phyloP scores from a whole-genome alignment of 2,797 vertebrate species.

The Strix occidentalis region DNA sequence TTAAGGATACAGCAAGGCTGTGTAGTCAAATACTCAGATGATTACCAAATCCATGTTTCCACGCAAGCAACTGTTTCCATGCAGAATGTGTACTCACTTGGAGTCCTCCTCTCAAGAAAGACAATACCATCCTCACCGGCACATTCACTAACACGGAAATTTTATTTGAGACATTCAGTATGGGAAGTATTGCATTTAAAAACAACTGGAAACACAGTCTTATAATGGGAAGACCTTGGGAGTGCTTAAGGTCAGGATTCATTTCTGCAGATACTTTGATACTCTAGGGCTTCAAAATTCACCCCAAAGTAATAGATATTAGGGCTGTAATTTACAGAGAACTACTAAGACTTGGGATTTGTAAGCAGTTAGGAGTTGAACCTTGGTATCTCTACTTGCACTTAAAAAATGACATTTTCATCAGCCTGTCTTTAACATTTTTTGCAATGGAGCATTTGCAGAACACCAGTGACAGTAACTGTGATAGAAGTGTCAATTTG shows the following conservation, averaged over 20 bases:
- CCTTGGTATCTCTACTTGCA: not conserved
- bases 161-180: not conserved
- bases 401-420: not conserved
- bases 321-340: not conserved
- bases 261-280: not conserved
- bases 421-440: not conserved
- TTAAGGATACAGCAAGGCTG: not conserved
- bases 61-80: not conserved
- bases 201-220: not conserved
- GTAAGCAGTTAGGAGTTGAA: not conserved
- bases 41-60: not conserved
- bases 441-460: conserved; percentile 22
- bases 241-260: not conserved
- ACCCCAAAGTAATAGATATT: not conserved
- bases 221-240: not conserved
- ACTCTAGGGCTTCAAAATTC: not conserved
- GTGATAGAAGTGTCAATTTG: conserved; percentile 36
- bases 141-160: not conserved
- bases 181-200: not conserved
- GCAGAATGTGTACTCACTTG: not conserved
- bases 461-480: conserved; percentile 36
- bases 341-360: not conserved
- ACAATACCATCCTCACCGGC: not conserved
- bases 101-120: not conserved
- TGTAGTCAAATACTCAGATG: not conserved